Evolutionary conservation across 2,113 vertebrate species (phyloP).

Genomic region (Synodontis membranacea): DNA sequence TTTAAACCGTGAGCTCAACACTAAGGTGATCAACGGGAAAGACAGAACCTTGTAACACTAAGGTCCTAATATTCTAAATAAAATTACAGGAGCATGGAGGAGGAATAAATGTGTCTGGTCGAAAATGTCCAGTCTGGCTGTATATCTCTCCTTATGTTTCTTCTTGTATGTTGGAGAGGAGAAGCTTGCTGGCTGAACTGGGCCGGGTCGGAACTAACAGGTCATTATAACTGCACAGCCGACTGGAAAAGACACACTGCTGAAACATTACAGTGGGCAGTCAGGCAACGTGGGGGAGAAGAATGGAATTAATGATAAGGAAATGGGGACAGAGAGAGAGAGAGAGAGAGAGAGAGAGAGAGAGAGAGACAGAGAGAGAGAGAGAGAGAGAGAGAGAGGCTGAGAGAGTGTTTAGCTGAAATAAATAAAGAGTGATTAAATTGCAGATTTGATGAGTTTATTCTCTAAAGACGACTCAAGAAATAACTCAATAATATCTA

Average conservation of each 20-base stretch:
- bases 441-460: slow-evolving; percentile 46
- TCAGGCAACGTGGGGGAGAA: slow-evolving; percentile 51
- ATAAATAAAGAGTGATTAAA: slow-evolving; percentile 48
- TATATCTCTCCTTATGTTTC: slow-evolving; percentile 15
- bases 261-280: slow-evolving; percentile 51
- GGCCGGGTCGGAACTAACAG: slow-evolving; percentile 18
- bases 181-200: neutral
- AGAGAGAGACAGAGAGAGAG: neutral
- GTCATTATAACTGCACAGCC: slow-evolving; percentile 54
- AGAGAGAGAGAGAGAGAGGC: slow-evolving; percentile 32
- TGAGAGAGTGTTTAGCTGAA: slow-evolving; percentile 18
- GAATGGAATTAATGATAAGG: slow-evolving; percentile 53
- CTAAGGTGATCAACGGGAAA: neutral
- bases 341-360: slow-evolving; percentile 25
- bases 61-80: neutral
- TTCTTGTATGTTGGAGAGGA: slow-evolving; percentile 10
- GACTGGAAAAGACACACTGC: slow-evolving; percentile 48
- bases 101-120: neutral
- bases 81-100: neutral
- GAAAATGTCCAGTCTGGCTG: neutral
- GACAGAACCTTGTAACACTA: neutral
- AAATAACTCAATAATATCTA: slow-evolving; percentile 43
- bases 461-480: slow-evolving; percentile 43
- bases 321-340: slow-evolving; percentile 30
- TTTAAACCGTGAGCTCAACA: neutral